phyloP scores from a whole-genome alignment of 1,140 invertebrate species.

The Hirudo medicinalis region DNA sequence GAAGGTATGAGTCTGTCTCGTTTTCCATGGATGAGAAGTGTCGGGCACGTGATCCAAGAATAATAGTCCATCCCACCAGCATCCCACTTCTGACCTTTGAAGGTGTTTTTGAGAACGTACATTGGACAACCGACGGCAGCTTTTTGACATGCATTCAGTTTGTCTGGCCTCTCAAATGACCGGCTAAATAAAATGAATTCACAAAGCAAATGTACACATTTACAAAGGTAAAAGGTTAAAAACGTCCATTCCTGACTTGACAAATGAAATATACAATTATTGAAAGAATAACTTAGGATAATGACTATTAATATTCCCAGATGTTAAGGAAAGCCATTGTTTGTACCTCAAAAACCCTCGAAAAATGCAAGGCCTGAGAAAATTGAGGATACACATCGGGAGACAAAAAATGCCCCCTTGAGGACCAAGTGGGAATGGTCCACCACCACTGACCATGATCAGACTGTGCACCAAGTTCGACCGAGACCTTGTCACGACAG shows the following conservation, averaged over 20 bases:
- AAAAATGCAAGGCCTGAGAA: conserved; percentile 40
- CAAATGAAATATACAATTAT: conserved; percentile 23
- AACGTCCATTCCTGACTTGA: too few species aligned
- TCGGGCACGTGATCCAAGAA: conserved; percentile 52
- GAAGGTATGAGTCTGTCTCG: conserved; percentile 55
- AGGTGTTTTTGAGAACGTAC: conserved; percentile 47
- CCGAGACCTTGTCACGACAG: conserved; percentile 51
- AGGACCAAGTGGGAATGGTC: conserved; percentile 54
- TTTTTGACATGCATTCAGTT: conserved; percentile 22
- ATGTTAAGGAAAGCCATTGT: not conserved
- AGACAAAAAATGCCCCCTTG: conserved; percentile 44
- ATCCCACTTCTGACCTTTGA: conserved; percentile 55
- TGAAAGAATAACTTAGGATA: conserved; percentile 20
- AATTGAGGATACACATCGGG: conserved; percentile 37
- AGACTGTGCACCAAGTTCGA: conserved; percentile 51
- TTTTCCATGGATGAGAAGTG: conserved; percentile 57
- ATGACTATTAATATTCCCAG: not conserved
- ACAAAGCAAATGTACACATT: conserved; percentile 10
- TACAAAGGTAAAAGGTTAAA: too few species aligned
- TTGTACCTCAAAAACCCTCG: conserved; percentile 40
- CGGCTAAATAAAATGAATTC: conserved; percentile 26
- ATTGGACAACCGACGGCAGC: conserved; percentile 48
- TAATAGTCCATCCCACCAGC: conserved; percentile 58
- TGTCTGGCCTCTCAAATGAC: conserved; percentile 32
- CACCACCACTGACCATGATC: conserved; percentile 56